Conservation (phyloP, 53 echinoderm and acorn worm species). For the Astropecten irregularis region DNA sequence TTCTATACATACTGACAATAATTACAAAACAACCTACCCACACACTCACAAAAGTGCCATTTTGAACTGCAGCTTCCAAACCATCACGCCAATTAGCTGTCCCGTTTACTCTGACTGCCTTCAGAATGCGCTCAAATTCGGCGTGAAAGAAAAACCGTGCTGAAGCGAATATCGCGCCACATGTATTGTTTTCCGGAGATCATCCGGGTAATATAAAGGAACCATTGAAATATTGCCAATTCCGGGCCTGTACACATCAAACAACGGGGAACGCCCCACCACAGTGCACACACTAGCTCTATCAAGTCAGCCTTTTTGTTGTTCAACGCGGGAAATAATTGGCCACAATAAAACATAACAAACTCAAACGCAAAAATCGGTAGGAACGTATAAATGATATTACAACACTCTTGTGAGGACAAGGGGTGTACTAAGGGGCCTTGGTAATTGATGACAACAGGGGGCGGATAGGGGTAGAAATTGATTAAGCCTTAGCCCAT, state of each 20-base stretch:
- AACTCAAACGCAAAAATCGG: too few species aligned
- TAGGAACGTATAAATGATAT: too few species aligned
- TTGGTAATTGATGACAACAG: constrained; percentile 9
- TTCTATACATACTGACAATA: too few species aligned
- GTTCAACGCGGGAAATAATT: constrained; percentile 13
- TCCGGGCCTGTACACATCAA: background rate
- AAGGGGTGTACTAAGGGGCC: background rate
- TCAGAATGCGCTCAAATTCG: constrained; percentile 30
- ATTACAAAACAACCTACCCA: too few species aligned
- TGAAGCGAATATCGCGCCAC: background rate
- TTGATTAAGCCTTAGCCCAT: background rate
- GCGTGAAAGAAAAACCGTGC: constrained; percentile 24
- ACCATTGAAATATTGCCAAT: background rate
- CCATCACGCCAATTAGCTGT: too few species aligned
- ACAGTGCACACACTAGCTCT: constrained; percentile 2
- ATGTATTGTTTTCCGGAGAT: constrained; percentile 4
- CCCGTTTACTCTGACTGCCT: too few species aligned
- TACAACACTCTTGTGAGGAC: constrained; percentile 25
- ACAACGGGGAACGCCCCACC: background rate
- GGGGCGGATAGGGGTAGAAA: constrained; percentile 1
- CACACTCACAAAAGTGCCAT: too few species aligned
- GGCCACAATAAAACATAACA: background rate
- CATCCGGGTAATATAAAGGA: background rate
- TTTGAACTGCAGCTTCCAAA: too few species aligned
- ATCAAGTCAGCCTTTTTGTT: background rate